Evolutionary conservation across 2,797 vertebrate genomes (phyloP).

Genomic region (Phrynocephalus vlangalii): DNA sequence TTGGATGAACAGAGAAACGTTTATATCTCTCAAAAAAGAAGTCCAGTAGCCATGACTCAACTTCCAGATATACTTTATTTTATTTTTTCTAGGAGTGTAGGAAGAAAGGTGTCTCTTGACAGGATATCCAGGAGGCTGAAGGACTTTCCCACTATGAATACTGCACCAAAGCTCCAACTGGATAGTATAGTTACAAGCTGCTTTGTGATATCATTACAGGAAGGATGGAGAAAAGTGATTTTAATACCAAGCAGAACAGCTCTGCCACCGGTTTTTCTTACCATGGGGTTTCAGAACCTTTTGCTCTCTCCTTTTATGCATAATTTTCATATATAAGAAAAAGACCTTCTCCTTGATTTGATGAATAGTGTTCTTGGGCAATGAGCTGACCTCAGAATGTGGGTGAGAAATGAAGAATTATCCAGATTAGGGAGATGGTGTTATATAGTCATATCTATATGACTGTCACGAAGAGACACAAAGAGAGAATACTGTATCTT

Average conservation of each 20-base stretch:
- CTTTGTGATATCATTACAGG: not conserved
- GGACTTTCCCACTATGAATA: not conserved
- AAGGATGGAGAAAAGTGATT: not conserved
- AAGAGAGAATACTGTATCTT: no score
- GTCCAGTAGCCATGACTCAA: no score
- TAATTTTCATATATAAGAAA: no score
- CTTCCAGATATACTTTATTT: not conserved
- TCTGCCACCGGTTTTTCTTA: not conserved
- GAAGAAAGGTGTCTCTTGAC: conserved; percentile 11
- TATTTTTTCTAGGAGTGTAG: not conserved
- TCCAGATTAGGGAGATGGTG: not conserved
- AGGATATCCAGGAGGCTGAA: not conserved
- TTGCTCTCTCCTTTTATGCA: no score
- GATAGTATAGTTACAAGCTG: not conserved
- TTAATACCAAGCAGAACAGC: not conserved
- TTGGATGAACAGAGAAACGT: no score
- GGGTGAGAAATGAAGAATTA: not conserved
- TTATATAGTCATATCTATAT: no score
- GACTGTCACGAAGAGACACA: no score
- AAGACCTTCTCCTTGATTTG: not conserved
- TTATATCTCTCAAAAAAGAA: no score
- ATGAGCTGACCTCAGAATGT: not conserved
- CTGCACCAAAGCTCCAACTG: not conserved
- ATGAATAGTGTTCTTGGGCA: not conserved
- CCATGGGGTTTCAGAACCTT: not conserved